Base-by-base conservation (phyloP, 2,888 invertebrate genomes). In the Leptopilina drosophilae region DNA sequence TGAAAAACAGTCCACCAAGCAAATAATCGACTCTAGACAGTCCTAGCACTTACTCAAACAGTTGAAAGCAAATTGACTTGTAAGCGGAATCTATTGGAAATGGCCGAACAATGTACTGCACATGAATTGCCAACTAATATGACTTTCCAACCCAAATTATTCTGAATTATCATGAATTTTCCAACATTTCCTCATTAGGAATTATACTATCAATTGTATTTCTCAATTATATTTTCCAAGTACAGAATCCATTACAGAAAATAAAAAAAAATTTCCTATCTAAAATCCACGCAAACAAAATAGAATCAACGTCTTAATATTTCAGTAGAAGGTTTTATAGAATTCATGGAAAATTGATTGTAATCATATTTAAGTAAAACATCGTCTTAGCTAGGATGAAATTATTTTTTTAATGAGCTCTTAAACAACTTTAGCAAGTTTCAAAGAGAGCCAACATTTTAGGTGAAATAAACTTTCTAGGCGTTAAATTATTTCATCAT, bases 331-430 rank as follows among this genome's bases (percentile, higher is more conserved):
- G 12, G 5, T 14, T 40, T 20, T 12, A 8, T 9, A 15, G 15
- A 67, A 46, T 15, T 15, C 15, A 12, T 49, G 20, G 26, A 26
- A 73, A 56, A 26, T 56, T 53, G 26, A 73, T 53, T 49, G n/a
- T 33, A 56, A 26, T 33, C 14, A n/a, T 53, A 56, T 73, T 73
- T 33, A 56, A 73, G 56, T n/a, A 26, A 49, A 33, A 20, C 53
- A 53, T 73, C 33, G 8, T 53, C 69, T 33, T 56, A 14, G 33
- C 49, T 53, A n/a, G 12, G 56, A 73, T 56, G 26, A 56, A 73
- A 73, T 73, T 73, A 49, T 26, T 56, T 73, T n/a, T 56, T 73
- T 73, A 73, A 73, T 73, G 69, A 73, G 53, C 69, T 73, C 69
- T 73, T 73, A 20, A 73, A 53, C n/a, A 73, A 73, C 26, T 73